phyloP scores from a whole-genome alignment of 92 coral and sea anemone species.

The Muricea muricata region DNA sequence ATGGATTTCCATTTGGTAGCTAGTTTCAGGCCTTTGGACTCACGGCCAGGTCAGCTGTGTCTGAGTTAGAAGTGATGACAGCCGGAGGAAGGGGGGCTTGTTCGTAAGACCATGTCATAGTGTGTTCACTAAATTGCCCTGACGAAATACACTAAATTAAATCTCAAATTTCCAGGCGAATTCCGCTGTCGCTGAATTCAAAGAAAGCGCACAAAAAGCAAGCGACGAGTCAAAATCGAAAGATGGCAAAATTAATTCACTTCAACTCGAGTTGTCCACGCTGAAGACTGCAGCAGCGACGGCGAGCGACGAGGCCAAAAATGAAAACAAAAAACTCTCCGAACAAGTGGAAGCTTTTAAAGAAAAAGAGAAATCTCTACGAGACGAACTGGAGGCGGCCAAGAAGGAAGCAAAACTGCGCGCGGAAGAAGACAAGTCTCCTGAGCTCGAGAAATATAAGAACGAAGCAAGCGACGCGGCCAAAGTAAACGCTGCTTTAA shows the following conservation, averaged over 20 bases:
- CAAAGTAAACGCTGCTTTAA: constrained; percentile 31
- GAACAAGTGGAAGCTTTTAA: constrained; percentile 14
- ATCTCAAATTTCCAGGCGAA: constrained; percentile 8
- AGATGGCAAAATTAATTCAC: constrained; percentile 22
- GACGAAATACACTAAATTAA: background rate
- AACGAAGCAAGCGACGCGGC: constrained; percentile 30
- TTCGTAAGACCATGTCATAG: too few species aligned
- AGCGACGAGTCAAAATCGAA: constrained; percentile 31
- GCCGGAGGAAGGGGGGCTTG: too few species aligned
- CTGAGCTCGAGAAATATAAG: constrained; percentile 32
- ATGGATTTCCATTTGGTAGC: too few species aligned
- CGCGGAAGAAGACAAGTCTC: constrained; percentile 5
- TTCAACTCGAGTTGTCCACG: constrained; percentile 24
- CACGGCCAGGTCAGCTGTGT: too few species aligned
- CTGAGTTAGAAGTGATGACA: too few species aligned
- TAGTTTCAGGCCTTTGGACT: too few species aligned
- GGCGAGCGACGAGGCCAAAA: constrained; percentile 10
- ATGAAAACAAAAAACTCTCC: constrained; percentile 20
- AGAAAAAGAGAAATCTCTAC: constrained; percentile 10
- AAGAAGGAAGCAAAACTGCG: constrained; percentile 16
- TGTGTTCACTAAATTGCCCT: too few species aligned
- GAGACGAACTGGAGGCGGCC: constrained; percentile 16
- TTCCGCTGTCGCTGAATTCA: constrained; percentile 1
- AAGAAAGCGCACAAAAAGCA: constrained; percentile 9
- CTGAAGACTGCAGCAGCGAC: constrained; percentile 2